Percentiles rank a stretch among this genome's conserved stretches.
phyloP scores from a whole-genome alignment of 2,797 vertebrate species.

The Typhlichthys subterraneus region DNA sequence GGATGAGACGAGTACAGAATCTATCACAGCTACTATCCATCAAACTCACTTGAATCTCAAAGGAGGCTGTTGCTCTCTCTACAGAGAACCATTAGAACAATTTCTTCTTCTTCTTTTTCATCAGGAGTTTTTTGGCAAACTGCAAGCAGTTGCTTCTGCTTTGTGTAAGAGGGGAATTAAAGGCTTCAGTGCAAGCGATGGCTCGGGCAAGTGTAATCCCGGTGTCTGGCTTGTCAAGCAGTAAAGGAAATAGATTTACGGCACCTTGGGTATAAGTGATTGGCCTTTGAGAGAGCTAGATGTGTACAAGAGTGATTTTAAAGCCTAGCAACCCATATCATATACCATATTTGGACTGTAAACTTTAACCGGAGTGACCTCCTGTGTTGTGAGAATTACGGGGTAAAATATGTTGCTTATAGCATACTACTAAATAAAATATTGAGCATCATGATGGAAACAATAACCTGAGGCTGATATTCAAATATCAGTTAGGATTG shows the following conservation, averaged over 20 bases:
- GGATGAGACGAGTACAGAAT: no score
- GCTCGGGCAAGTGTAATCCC: slow-evolving; percentile 56
- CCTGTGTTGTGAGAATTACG: not conserved
- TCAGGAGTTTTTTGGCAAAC: no score
- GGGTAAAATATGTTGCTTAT: not conserved
- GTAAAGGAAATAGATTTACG: slow-evolving; percentile 53
- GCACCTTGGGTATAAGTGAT: slow-evolving; percentile 50
- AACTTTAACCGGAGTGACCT: slow-evolving; percentile 24
- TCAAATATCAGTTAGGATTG: no score
- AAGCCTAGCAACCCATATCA: slow-evolving; percentile 20
- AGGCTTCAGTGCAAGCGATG: slow-evolving; percentile 35
- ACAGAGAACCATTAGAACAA: no score
- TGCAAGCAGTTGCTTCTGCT: no score
- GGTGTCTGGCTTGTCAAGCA: slow-evolving; percentile 42
- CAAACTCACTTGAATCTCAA: no score
- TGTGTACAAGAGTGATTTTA: slow-evolving; percentile 49
- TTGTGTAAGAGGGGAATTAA: not conserved
- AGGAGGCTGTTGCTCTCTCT: no score
- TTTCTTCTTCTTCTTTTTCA: no score
- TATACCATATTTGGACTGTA: slow-evolving; percentile 36
- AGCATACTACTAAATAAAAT: no score
- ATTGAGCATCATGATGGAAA: no score
- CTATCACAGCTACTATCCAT: no score
- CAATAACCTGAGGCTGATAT: no score
- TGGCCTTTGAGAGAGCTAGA: slow-evolving; percentile 48